These are phyloP conservation scores for Clinocottus analis DNA, from an alignment of 2,113 vertebrate species.

Conservation along the genomic window DNA sequence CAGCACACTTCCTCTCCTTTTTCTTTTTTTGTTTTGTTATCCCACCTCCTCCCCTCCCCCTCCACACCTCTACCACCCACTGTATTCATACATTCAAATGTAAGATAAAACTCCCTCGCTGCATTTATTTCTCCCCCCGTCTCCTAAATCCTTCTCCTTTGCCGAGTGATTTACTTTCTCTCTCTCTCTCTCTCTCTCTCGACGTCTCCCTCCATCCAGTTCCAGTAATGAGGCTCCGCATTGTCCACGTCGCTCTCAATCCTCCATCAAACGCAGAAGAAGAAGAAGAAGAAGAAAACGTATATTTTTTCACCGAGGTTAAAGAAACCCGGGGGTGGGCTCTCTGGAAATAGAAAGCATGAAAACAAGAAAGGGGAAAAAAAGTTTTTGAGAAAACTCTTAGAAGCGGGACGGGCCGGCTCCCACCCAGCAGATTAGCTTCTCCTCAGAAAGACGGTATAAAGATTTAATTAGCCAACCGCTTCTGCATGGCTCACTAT, in stretches of 20 bases:
- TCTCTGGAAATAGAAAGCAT: slow-evolving; percentile 46
- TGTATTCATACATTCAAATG: slow-evolving; percentile 70
- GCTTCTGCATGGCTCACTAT: slow-evolving; percentile 48
- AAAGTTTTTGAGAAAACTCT: slow-evolving; percentile 55
- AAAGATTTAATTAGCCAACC: slow-evolving; percentile 78
- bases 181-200: slow-evolving; percentile 34
- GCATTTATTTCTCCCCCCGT: slow-evolving; percentile 44
- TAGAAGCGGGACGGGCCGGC: slow-evolving; percentile 48
- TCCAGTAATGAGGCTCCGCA: slow-evolving; percentile 69
- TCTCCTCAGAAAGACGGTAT: slow-evolving; percentile 61
- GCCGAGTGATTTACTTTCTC: slow-evolving; percentile 57
- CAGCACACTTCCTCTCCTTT: slow-evolving; percentile 60
- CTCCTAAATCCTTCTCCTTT: slow-evolving; percentile 59
- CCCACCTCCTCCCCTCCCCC: slow-evolving; percentile 25
- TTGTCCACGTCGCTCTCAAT: slow-evolving; percentile 68
- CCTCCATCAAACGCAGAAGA: slow-evolving; percentile 53
- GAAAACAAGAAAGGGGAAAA: slow-evolving; percentile 58
- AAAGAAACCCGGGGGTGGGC: slow-evolving; percentile 70
- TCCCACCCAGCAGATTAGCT: slow-evolving; percentile 75
- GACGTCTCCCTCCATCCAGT: slow-evolving; percentile 52
- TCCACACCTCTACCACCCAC: slow-evolving; percentile 45
- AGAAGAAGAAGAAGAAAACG: background rate
- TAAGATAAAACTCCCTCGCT: slow-evolving; percentile 63
- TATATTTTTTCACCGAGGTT: slow-evolving; percentile 23
- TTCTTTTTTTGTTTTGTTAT: slow-evolving; percentile 43